These are phyloP conservation scores for Capreolus pygargus DNA, from an alignment of 2,113 vertebrate species.

Conservation along the genomic window DNA sequence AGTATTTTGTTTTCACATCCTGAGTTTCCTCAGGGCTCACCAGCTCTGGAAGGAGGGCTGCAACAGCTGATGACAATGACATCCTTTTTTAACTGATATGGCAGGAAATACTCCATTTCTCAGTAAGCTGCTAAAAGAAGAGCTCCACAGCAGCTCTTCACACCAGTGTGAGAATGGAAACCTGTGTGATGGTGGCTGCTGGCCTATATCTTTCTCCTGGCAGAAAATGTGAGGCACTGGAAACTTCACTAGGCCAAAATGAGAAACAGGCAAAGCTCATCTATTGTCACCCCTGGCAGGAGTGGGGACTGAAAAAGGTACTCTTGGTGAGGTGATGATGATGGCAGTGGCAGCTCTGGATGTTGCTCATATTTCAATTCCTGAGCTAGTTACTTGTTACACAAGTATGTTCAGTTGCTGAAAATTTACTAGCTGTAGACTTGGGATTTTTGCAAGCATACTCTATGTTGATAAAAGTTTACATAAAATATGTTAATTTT, in stretches of 20 bases:
- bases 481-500: neutral
- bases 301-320: neutral
- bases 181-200: neutral
- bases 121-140: neutral
- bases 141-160: neutral
- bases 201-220: neutral
- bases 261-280: neutral
- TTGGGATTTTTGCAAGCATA: neutral
- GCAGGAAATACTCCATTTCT: neutral
- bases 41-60: neutral
- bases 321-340: too few relatives aligned
- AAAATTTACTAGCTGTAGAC: neutral
- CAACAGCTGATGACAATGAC: neutral
- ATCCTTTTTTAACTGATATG: neutral
- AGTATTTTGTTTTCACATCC: neutral
- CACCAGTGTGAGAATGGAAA: neutral
- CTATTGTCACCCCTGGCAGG: neutral
- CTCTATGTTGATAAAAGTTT: neutral
- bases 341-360: neutral
- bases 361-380: neutral
- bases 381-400: neutral
- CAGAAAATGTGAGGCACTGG: neutral
- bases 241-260: neutral
- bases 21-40: neutral
- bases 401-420: neutral